Base-by-base conservation (phyloP, 2,888 invertebrate genomes). In the Chaetogeoica ovagalla region DNA sequence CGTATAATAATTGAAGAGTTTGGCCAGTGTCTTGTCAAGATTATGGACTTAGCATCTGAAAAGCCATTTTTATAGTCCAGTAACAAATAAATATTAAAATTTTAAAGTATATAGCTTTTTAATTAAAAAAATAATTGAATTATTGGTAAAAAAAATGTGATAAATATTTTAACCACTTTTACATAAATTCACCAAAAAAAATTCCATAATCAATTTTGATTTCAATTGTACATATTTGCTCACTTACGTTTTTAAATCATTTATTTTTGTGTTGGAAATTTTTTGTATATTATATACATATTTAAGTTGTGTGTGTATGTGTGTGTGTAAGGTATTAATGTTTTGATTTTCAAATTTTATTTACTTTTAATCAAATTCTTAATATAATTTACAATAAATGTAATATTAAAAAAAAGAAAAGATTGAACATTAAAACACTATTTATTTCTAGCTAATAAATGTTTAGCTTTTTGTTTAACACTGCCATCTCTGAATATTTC, bases 11-110 rank as follows among this genome's bases (percentile, higher is more conserved):
- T 98, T 83, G 94, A 96, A 86, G 98, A 99, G 88, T 96, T 98
- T 87, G 96, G 97, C 63, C 91, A 95, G 83, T 98, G 98, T 87
- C 89, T 98, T 82, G 93, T 93, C 85, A 95, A 97, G 88, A 96
- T 98, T 84, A 97, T 98, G 85, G 91, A 84, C 9, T 83, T 83
- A 70, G 83, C 84, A 0, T 81, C 81, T 71, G 79, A 79, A 43
- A 79, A 79, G 57, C 65, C 71, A n/a, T 71, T 79, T 65, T 70
- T 30, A 71, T 79, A 79, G 63, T 71, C 17, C 23, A 43, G 21
- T 21, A 55, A 70, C 2, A 48, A 48, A 13, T 48, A 48, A 48
- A 13, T 48, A 48, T 1, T 48, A 55, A 17, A 52, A 19, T 55
- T 55, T n/a, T 55, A 55, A 19, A 55, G 6, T 55, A 55, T 55